phyloP scores from a whole-genome alignment of 2,113 vertebrate species.

The Halcyon senegalensis region DNA sequence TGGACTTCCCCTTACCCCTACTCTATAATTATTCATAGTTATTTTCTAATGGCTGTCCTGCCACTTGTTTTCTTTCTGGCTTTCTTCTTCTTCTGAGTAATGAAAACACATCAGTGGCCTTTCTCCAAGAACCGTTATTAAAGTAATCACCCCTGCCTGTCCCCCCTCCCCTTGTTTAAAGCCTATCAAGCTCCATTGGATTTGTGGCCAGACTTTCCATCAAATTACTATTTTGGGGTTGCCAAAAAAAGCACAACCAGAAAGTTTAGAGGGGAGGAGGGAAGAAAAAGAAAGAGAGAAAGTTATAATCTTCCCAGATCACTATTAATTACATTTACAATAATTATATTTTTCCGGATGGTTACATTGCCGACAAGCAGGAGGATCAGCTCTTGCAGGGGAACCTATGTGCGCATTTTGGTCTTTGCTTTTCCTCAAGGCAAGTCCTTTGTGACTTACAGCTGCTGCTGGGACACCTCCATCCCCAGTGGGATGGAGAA shows the following conservation, averaged over 20 bases:
- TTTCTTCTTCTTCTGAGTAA: conserved; percentile 52
- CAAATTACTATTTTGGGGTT: conserved; percentile 56
- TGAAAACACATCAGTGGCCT: conserved; percentile 55
- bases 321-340: conserved; percentile 62
- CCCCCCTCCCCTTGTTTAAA: conserved; percentile 32
- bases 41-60: conserved; percentile 63
- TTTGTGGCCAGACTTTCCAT: conserved; percentile 56
- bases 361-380: conserved; percentile 26
- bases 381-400: background rate
- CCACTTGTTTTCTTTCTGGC: conserved; percentile 71
- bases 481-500: background rate
- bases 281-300: conserved; percentile 42
- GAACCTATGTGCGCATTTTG: background rate
- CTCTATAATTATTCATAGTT: conserved; percentile 61
- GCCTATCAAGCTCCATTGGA: conserved; percentile 58
- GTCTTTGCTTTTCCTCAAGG: background rate
- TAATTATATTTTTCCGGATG: conserved; percentile 15
- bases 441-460: background rate
- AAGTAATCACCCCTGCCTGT: conserved; percentile 35
- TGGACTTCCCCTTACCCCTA: conserved; percentile 14
- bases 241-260: conserved; percentile 55
- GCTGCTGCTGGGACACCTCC: background rate
- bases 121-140: conserved; percentile 58
- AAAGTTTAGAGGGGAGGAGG: background rate
- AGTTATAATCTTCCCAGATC: conserved; percentile 68